Percentiles rank a stretch among this genome's conserved stretches.
phyloP scores from a whole-genome alignment of 2,888 invertebrate species.

The Malthinus seriepunctatus region DNA sequence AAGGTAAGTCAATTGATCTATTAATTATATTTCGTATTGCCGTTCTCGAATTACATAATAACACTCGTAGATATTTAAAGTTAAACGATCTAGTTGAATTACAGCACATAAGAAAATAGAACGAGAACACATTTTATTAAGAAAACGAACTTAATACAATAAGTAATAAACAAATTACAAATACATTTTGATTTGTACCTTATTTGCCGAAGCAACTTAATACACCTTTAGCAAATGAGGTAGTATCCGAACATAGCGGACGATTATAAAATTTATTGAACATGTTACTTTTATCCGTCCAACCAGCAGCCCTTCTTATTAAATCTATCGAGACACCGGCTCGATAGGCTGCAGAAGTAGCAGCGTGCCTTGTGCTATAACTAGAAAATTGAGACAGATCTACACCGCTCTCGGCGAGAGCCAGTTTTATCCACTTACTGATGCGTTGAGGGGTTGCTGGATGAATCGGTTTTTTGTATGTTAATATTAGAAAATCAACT shows the following conservation, averaged over 20 bases:
- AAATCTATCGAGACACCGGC: conserved; percentile 29
- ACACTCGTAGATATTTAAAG: not conserved
- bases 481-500: conserved; percentile 1
- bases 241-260: not conserved
- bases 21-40: no score
- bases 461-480: not conserved
- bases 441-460: conserved; percentile 28
- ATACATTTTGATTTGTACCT: no score
- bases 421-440: conserved; percentile 34
- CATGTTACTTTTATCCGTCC: conserved; percentile 28
- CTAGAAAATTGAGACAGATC: conserved; percentile 27
- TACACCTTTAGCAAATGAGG: conserved; percentile 5
- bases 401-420: conserved; percentile 29
- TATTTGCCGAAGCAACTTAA: no score
- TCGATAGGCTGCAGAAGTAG: conserved; percentile 34
- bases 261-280: conserved; percentile 34
- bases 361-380: conserved; percentile 34
- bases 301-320: conserved; percentile 38
- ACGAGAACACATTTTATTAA: no score
- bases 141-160: no score
- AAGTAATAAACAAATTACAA: no score
- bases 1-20: no score
- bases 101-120: no score
- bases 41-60: no score
- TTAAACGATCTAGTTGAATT: no score